Percentiles rank a stretch among this genome's conserved stretches.
These are phyloP conservation scores for Gyrodactylus bullatarudis DNA, from an alignment of 1,140 invertebrate genomes.

Conservation along the genomic window DNA sequence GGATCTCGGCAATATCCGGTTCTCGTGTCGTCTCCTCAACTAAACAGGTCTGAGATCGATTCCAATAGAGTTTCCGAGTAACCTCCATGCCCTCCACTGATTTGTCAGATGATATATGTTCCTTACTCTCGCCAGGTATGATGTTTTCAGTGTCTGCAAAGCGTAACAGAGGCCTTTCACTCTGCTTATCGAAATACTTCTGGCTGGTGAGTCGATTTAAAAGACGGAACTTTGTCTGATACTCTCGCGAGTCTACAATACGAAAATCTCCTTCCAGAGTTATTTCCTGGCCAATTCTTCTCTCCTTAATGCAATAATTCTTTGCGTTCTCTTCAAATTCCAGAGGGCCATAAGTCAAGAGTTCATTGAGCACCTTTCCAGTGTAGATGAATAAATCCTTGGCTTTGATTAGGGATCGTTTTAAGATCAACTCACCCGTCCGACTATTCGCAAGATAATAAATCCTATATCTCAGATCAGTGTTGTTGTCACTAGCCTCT, in stretches of 20 bases:
- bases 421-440: neutral
- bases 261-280: neutral
- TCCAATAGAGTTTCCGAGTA: neutral
- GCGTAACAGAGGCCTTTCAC: neutral
- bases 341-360: neutral
- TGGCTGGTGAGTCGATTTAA: neutral
- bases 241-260: neutral
- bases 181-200: neutral
- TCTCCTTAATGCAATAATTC: neutral
- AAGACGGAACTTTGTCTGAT: neutral
- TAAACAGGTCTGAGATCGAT: neutral
- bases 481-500: neutral
- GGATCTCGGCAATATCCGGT: neutral
- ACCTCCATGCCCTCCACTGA: neutral
- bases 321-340: neutral
- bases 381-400: neutral
- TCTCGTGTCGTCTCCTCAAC: neutral
- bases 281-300: neutral
- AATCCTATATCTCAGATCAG: neutral
- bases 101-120: neutral
- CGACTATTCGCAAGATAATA: neutral
- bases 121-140: neutral
- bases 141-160: neutral
- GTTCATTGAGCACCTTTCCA: neutral
- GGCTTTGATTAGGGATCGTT: neutral